These are phyloP conservation scores for Leptodactylus fuscus DNA, from an alignment of 2,113 vertebrate species.

Conservation along the genomic window DNA sequence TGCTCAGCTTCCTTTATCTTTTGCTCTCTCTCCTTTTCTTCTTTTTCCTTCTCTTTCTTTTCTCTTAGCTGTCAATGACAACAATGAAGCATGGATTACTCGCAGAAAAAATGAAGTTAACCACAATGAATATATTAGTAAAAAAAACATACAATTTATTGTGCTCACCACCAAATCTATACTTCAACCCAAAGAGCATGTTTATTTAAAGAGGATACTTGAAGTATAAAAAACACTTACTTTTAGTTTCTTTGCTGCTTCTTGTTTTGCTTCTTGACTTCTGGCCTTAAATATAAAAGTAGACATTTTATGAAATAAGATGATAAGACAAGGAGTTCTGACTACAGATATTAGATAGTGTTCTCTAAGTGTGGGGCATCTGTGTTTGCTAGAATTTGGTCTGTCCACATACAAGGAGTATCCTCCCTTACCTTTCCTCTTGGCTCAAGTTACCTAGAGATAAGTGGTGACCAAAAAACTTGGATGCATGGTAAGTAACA, in stretches of 20 bases:
- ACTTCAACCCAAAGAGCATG: background rate
- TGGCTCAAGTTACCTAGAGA: too few species aligned
- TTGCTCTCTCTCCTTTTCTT: background rate
- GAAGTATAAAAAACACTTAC: conserved; percentile 67
- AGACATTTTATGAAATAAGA: background rate
- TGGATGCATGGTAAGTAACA: too few species aligned
- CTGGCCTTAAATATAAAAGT: conserved; percentile 77
- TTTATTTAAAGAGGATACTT: too few species aligned
- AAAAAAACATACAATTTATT: background rate
- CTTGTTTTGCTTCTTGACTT: conserved; percentile 85
- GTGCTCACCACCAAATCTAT: background rate
- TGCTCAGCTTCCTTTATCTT: accelerated
- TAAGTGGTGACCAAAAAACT: too few species aligned
- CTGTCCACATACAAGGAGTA: too few species aligned
- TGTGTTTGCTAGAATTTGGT: too few species aligned
- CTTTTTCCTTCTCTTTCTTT: conserved; percentile 37
- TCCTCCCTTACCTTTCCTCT: too few species aligned
- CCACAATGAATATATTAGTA: background rate
- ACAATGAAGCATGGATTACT: background rate
- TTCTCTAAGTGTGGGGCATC: too few species aligned
- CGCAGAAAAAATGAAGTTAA: background rate
- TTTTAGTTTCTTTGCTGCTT: conserved; percentile 84
- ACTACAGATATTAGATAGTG: too few species aligned
- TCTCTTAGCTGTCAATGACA: conserved; percentile 19
- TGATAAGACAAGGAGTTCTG: background rate